phyloP scores from a whole-genome alignment of 2,888 invertebrate genomes.

The Apodemia mormo region DNA sequence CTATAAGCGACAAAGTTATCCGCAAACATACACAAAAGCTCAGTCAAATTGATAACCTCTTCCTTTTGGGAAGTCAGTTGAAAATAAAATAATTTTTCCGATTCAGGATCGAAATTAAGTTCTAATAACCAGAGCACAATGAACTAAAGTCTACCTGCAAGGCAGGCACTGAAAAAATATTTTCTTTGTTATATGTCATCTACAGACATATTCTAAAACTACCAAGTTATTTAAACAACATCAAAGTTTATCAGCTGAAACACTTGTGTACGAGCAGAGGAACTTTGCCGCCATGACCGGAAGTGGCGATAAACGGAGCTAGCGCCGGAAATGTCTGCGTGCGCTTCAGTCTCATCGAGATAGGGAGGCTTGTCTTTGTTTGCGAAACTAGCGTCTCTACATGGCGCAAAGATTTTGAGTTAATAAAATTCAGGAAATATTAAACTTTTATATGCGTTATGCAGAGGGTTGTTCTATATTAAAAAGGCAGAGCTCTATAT shows the following conservation, averaged over 20 bases:
- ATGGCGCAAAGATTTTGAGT: too few relatives aligned
- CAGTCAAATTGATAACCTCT: too few relatives aligned
- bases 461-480: too few relatives aligned
- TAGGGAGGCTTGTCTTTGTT: slow-evolving; percentile 9
- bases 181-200: background rate
- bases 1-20: too few relatives aligned
- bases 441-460: background rate
- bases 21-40: too few relatives aligned
- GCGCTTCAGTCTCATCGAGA: slow-evolving; percentile 15
- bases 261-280: background rate
- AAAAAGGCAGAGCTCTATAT: too few relatives aligned
- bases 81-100: too few relatives aligned
- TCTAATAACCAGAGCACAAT: too few relatives aligned
- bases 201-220: background rate
- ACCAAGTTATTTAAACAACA: background rate
- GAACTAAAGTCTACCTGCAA: too few relatives aligned
- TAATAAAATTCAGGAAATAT: background rate
- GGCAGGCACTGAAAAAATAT: too few relatives aligned
- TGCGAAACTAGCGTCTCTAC: background rate
- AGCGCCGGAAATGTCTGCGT: slow-evolving; percentile 24
- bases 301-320: slow-evolving; percentile 24
- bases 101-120: too few relatives aligned
- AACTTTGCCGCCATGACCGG: slow-evolving; percentile 21
- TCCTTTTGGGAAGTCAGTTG: too few relatives aligned
- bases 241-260: slow-evolving; percentile 9